A percentile compares a stretch with the other conserved stretches of the same genome.
These are phyloP conservation scores for Amblyraja radiata DNA, from an alignment of 2,797 vertebrate species.

Conservation along the genomic window DNA sequence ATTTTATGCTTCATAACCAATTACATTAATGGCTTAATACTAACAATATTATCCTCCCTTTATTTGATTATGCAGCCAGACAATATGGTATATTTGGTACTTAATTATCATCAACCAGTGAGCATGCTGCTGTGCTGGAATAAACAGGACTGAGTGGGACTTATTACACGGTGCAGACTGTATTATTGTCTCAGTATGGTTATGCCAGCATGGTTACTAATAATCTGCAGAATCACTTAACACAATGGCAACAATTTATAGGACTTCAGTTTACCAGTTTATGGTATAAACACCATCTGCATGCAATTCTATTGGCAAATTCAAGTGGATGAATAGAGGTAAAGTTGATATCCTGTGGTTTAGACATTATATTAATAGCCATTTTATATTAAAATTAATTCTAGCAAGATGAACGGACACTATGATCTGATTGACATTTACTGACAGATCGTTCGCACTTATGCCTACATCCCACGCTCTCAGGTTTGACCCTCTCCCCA, in stretches of 20 bases:
- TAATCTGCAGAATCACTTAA: constrained; percentile 80
- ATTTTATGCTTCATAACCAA: constrained; percentile 99
- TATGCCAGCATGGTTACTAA: constrained; percentile 94
- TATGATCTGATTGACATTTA: constrained; percentile 14
- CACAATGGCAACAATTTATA: constrained; percentile 80
- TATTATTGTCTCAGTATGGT: constrained; percentile 89
- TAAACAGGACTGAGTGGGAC: constrained; percentile 69
- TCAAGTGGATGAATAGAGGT: constrained; percentile 78
- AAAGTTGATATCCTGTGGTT: constrained; percentile 50
- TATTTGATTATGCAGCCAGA: constrained; percentile 99
- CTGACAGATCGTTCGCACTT: neutral
- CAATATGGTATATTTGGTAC: constrained; percentile 99
- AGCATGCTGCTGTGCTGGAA: constrained; percentile 85
- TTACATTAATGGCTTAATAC: constrained; percentile 99
- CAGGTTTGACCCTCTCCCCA: constrained; percentile 55
- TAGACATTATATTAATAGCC: constrained; percentile 1
- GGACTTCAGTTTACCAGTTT: constrained; percentile 85
- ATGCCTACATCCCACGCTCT: constrained; percentile 10
- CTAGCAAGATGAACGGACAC: neutral
- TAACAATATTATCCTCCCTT: constrained; percentile 99
- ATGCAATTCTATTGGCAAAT: constrained; percentile 71
- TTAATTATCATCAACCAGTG: constrained; percentile 98
- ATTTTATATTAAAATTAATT: neutral
- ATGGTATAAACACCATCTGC: constrained; percentile 86
- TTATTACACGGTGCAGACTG: constrained; percentile 60